Base-by-base conservation (phyloP, 1,140 invertebrate species). In the Rhyzopertha dominica region DNA sequence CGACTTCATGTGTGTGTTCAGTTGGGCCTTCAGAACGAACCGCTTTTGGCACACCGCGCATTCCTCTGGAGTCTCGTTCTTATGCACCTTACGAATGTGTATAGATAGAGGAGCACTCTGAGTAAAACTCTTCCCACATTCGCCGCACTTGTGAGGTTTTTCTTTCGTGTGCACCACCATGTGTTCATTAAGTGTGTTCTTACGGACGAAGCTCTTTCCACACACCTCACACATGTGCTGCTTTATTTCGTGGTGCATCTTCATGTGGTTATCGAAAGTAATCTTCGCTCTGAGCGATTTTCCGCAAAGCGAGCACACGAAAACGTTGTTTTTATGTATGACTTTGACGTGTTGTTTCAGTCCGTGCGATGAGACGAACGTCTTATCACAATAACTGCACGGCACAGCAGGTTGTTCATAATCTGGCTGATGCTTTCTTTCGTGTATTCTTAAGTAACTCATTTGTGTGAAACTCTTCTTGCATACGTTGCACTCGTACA, bases 401-500 rank as follows among this genome's bases (percentile, higher is more conserved):
- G 66, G 13, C 61, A 64, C 1, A 68, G 61, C 35, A 63, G 47
- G 49, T 12, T 41, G 7, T 9, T 53, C 42, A 31, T 47, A 53
- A 14, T 16, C 28, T 23, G 28, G 36, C 8, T 17, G 78, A 38
- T 79, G 74, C 10, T 76, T 74, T 22, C 76, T 67, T 4, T 74
- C 63, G 54, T 87, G 83, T 12, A 73, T 74, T 4, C 76, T 75
- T 36, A 85, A 65, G 40, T 82, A 69, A 1, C 76, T 74, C n/a
- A 74, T 70, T 1, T 82, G 70, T 2, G 76, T 81, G 55, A 88
- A 88, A 1, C 74, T 70, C 40, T 79, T 79, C 0, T 74, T 73
- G 58, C 87, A 91, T 0, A 82, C 71, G 20, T 77, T 74, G 59
- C 88, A 92, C 43, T 75, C 71, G 57, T 80, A 85, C 9, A 10